Conservation (phyloP, 2,888 invertebrate species). For the Callinectes sapidus region DNA sequence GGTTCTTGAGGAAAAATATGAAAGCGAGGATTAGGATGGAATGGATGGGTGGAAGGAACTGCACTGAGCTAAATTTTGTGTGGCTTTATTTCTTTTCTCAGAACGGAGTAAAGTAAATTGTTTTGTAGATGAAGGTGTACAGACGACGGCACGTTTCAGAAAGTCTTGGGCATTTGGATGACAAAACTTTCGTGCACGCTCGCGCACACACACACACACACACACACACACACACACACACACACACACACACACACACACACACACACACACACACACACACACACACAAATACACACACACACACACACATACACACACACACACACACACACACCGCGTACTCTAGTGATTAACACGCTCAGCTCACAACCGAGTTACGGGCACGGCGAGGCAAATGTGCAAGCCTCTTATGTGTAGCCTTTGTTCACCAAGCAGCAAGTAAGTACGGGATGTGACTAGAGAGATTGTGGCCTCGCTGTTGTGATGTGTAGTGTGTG, state of each 20-base stretch:
- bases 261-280: constrained; percentile 36
- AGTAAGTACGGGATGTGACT: too few species aligned
- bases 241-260: constrained; percentile 29
- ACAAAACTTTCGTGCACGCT: neutral
- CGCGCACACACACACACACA: neutral
- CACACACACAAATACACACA: constrained; percentile 32
- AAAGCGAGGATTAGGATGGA: neutral
- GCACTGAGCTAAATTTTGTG: too few species aligned
- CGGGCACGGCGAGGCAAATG: too few species aligned
- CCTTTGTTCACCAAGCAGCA: too few species aligned
- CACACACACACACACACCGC: too few species aligned
- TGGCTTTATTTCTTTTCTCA: neutral
- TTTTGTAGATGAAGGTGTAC: neutral
- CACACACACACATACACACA: constrained; percentile 37
- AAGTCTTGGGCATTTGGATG: neutral
- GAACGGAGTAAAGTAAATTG: neutral
- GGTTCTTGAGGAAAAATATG: neutral
- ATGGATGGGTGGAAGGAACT: neutral
- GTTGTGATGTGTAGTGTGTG: too few species aligned
- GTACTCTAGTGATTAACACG: too few species aligned
- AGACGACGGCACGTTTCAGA: neutral
- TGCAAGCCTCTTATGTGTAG: too few species aligned
- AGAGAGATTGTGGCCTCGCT: too few species aligned
- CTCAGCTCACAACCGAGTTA: too few species aligned
- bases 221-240: constrained; percentile 38